Conservation (phyloP, 2,113 vertebrate genomes). For the Gracilinanus agilis region DNA sequence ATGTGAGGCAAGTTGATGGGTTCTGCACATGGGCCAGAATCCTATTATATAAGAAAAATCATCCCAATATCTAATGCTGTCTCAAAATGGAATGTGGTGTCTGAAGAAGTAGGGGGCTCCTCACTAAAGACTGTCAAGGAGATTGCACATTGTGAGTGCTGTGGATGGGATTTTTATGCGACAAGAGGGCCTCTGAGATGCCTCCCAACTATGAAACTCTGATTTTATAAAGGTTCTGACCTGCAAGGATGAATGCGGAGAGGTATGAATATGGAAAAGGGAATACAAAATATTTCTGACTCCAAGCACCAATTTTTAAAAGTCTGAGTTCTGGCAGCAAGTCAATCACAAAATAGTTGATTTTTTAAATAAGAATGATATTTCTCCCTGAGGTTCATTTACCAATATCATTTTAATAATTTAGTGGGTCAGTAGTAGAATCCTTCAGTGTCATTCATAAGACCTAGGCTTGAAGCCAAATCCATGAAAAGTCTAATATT, state of each 20-base stretch:
- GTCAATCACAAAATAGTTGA: background rate
- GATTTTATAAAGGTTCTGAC: background rate
- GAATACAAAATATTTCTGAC: background rate
- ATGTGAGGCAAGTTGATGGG: background rate
- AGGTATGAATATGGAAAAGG: conserved; percentile 15
- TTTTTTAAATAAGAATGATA: background rate
- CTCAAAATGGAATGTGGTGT: background rate
- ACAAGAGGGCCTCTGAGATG: background rate
- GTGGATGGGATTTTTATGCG: background rate
- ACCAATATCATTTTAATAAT: background rate
- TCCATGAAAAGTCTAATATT: background rate
- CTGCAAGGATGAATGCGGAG: background rate
- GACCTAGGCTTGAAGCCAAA: background rate
- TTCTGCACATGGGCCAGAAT: background rate
- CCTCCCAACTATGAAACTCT: background rate
- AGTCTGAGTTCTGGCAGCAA: background rate
- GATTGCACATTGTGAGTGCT: background rate
- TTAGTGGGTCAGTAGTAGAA: background rate
- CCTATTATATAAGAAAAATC: background rate
- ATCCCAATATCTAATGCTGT: background rate
- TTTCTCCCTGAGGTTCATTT: background rate
- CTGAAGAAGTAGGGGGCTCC: background rate
- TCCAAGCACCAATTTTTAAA: background rate
- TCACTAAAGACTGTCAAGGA: background rate
- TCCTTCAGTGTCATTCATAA: background rate